These are phyloP conservation scores for Beris morrisii DNA, from an alignment of 2,888 invertebrate species.

Conservation along the genomic window DNA sequence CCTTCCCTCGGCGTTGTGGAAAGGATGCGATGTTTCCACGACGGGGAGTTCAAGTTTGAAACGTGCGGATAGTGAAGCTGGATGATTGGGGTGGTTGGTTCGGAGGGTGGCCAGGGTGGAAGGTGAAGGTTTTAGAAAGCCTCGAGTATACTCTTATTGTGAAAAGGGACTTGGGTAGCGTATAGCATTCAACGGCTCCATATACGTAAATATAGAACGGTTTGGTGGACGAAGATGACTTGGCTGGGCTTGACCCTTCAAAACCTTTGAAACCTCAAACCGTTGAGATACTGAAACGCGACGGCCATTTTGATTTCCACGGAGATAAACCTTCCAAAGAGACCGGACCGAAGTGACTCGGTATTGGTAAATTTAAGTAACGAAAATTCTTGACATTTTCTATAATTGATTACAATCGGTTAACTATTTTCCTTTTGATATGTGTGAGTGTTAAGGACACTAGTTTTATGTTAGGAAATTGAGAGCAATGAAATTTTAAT, in stretches of 20 bases:
- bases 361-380: conserved; percentile 8
- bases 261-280: conserved; percentile 45
- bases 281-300: conserved; percentile 39
- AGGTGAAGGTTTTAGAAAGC: conserved; percentile 21
- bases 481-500: too few relatives aligned
- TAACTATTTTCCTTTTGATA: conserved; percentile 4
- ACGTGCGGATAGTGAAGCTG: conserved; percentile 20
- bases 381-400: conserved; percentile 28
- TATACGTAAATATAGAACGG: conserved; percentile 17
- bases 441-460: too few relatives aligned
- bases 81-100: conserved; percentile 12
- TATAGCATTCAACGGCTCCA: conserved; percentile 4
- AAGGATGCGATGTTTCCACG: conserved; percentile 31
- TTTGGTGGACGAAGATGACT: conserved; percentile 40
- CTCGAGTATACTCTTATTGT: conserved; percentile 22
- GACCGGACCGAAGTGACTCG: conserved; percentile 8
- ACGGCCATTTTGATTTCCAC: conserved; percentile 44
- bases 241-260: conserved; percentile 44
- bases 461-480: too few relatives aligned
- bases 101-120: conserved; percentile 7
- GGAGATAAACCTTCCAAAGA: conserved; percentile 26
- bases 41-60: conserved; percentile 15
- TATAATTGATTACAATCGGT: conserved; percentile 29
- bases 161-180: conserved; percentile 19
- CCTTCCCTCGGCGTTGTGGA: conserved; percentile 26